phyloP scores from a whole-genome alignment of 2,797 vertebrate species.

The Oophaga sylvatica region DNA sequence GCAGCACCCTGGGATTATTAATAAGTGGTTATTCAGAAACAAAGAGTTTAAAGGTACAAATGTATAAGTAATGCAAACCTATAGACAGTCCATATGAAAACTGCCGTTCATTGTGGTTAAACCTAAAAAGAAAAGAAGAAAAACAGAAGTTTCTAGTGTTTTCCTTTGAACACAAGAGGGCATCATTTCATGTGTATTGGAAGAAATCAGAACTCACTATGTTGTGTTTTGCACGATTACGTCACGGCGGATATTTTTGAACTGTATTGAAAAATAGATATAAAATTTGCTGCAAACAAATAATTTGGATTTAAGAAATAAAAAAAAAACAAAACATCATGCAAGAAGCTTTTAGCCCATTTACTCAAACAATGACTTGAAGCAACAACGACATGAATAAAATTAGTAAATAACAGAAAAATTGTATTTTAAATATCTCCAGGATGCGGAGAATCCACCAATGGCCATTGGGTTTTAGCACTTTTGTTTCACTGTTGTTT shows the following conservation, averaged over 20 bases:
- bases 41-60: too few relatives aligned
- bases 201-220: neutral
- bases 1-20: too few relatives aligned
- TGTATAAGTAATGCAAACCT: too few relatives aligned
- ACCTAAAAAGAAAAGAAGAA: too few relatives aligned
- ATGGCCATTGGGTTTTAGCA: too few relatives aligned
- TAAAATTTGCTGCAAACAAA: neutral
- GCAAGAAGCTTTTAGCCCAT: neutral
- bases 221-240: neutral
- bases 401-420: neutral
- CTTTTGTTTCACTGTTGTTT: too few relatives aligned
- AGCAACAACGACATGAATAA: neutral
- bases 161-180: constrained; percentile 21
- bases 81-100: too few relatives aligned
- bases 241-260: neutral
- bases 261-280: neutral
- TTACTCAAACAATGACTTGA: neutral
- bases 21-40: too few relatives aligned
- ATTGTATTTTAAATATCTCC: too few relatives aligned
- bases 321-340: neutral
- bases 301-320: neutral
- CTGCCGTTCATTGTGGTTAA: too few relatives aligned
- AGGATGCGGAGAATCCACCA: too few relatives aligned
- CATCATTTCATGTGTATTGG: neutral
- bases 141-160: neutral